A percentile compares a stretch with the other conserved stretches of the same genome.
Evolutionary conservation across 2,888 invertebrate species (phyloP).

Genomic region (Schizaphis graminum): DNA sequence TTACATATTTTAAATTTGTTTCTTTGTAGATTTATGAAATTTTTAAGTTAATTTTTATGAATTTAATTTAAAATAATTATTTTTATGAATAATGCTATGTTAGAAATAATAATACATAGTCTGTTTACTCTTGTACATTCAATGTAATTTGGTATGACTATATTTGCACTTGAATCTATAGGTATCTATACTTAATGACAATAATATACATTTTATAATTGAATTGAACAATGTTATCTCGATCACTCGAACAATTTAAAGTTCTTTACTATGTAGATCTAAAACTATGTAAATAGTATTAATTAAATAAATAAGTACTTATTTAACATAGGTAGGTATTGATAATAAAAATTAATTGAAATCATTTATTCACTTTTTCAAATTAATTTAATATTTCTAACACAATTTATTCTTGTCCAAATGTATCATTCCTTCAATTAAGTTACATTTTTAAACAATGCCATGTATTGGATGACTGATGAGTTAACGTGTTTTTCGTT

Average conservation of each 20-base stretch:
- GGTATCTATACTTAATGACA: not conserved
- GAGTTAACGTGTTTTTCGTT: not conserved
- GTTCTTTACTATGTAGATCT: not conserved
- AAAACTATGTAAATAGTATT: not conserved
- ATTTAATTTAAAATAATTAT: not conserved
- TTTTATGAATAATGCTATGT: not conserved
- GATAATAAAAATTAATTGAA: not conserved
- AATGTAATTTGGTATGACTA: not conserved
- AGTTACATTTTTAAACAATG: not conserved
- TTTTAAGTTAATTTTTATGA: not conserved
- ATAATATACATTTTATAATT: not conserved
- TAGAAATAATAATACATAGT: not conserved
- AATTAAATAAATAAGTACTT: not conserved
- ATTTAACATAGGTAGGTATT: not conserved
- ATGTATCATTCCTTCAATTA: not conserved
- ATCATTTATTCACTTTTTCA: not conserved
- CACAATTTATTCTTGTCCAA: not conserved
- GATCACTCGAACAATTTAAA: not conserved
- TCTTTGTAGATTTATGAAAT: not conserved
- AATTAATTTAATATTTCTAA: not conserved
- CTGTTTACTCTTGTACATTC: not conserved
- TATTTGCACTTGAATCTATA: not conserved
- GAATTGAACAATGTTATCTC: not conserved
- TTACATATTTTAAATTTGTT: not conserved
- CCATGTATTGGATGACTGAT: not conserved